These are phyloP conservation scores for Catostomus latipinnis DNA, from an alignment of 2,797 vertebrate genomes.

Conservation along the genomic window DNA sequence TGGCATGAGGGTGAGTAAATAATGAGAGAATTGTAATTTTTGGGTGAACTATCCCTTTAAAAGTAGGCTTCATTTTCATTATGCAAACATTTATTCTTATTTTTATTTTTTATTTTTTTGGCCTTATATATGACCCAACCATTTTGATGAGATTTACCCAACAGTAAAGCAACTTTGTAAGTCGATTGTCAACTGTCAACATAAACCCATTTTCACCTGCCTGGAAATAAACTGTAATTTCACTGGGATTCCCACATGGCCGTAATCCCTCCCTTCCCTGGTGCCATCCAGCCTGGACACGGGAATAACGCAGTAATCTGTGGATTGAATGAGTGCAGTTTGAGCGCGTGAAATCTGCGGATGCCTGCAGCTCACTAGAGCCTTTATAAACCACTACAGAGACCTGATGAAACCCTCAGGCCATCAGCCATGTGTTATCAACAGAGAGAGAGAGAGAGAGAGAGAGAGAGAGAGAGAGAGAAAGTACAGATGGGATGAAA, in stretches of 20 bases:
- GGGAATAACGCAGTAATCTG: slow-evolving; percentile 67
- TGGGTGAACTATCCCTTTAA: too few relatives aligned
- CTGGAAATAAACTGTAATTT: slow-evolving; percentile 49
- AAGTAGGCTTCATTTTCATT: too few relatives aligned
- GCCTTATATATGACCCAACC: too few relatives aligned
- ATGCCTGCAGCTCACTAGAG: slow-evolving; percentile 52
- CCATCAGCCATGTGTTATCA: slow-evolving; percentile 61
- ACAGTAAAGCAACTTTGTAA: not conserved
- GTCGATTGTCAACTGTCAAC: not conserved
- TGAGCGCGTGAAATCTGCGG: slow-evolving; percentile 62
- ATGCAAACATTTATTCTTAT: too few relatives aligned
- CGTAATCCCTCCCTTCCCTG: slow-evolving; percentile 67
- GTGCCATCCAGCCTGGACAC: slow-evolving; percentile 52
- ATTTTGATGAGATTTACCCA: too few relatives aligned
- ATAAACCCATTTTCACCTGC: slow-evolving; percentile 29
- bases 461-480: not conserved
- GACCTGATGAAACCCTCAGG: slow-evolving; percentile 37
- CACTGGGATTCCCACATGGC: slow-evolving; percentile 67
- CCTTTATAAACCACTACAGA: slow-evolving; percentile 65
- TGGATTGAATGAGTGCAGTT: slow-evolving; percentile 46
- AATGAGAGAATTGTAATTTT: not conserved
- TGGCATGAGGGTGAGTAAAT: too few relatives aligned
- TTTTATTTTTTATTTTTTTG: too few relatives aligned
- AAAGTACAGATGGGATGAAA: too few relatives aligned
- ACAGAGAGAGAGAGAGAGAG: slow-evolving; percentile 31